Conservation (phyloP, 2,113 vertebrate genomes). For the Calypte anna region DNA sequence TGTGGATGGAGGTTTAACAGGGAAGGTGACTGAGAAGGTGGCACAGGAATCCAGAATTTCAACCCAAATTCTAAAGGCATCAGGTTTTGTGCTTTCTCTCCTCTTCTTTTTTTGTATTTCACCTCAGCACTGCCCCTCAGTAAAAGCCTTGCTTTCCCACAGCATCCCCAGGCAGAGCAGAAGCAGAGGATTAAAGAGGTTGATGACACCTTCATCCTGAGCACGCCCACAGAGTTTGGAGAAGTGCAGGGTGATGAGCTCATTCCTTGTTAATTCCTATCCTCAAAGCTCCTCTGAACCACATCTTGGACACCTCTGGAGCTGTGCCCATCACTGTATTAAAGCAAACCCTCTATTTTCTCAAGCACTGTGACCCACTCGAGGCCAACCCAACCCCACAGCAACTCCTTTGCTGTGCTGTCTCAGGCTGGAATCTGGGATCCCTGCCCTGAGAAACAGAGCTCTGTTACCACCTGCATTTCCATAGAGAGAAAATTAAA, state of each 20-base stretch:
- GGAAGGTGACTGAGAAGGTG: background rate
- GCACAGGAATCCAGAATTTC: background rate
- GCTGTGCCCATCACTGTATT: background rate
- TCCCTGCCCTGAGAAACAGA: background rate
- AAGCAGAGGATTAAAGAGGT: background rate
- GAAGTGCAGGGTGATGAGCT: background rate
- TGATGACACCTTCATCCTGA: background rate
- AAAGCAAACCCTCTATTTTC: background rate
- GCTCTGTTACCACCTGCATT: background rate
- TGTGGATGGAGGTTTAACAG: background rate
- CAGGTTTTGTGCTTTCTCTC: background rate
- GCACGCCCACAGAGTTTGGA: background rate
- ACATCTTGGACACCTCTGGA: background rate
- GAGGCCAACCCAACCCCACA: background rate
- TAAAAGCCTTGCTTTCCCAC: background rate
- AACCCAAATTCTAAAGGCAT: background rate
- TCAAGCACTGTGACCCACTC: background rate
- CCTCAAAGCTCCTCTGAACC: conserved; percentile 7
- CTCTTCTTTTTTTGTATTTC: background rate
- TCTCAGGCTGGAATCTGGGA: background rate
- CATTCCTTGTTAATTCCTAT: background rate
- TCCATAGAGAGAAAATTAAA: conserved; percentile 15
- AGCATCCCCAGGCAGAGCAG: background rate
- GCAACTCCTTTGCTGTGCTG: background rate
- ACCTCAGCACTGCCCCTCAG: background rate